phyloP scores from a whole-genome alignment of 1,140 invertebrate species.

The Cyrtorhinus lividipennis region DNA sequence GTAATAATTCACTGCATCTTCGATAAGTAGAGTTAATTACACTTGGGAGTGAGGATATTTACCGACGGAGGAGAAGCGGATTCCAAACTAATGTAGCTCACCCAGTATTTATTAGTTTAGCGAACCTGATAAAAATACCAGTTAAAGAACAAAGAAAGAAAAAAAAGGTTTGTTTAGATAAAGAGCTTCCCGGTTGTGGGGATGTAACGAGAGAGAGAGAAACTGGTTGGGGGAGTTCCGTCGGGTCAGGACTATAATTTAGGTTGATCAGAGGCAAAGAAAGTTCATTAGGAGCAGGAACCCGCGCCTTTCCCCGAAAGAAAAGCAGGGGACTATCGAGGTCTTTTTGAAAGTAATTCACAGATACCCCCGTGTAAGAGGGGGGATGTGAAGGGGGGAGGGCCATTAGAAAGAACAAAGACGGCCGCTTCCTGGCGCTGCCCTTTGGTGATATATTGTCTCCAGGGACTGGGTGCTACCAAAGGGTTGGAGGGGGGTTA shows the following conservation, averaged over 20 bases:
- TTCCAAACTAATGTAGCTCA: neutral
- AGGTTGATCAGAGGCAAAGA: constrained; percentile 4
- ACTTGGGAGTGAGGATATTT: neutral
- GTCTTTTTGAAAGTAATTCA: constrained; percentile 4
- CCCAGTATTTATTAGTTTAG: neutral
- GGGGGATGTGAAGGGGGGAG: neutral
- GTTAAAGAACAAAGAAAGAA: no score
- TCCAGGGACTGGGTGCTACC: neutral
- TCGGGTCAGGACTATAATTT: neutral
- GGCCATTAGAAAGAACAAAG: constrained; percentile 5
- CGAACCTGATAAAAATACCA: neutral
- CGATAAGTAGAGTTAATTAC: neutral
- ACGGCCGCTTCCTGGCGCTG: neutral
- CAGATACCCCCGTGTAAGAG: no score
- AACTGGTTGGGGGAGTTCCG: neutral
- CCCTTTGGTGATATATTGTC: constrained; percentile 3
- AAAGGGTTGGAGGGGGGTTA: no score
- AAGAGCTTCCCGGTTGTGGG: neutral
- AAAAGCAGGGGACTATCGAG: neutral
- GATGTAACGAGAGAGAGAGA: no score
- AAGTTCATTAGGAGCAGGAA: constrained; percentile 1
- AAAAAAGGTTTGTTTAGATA: constrained; percentile 3
- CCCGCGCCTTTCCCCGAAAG: neutral
- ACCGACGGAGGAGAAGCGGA: neutral
- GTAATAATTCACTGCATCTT: no score